These are phyloP conservation scores for Papilio glaucus DNA, from an alignment of 1,140 invertebrate genomes.

Conservation along the genomic window DNA sequence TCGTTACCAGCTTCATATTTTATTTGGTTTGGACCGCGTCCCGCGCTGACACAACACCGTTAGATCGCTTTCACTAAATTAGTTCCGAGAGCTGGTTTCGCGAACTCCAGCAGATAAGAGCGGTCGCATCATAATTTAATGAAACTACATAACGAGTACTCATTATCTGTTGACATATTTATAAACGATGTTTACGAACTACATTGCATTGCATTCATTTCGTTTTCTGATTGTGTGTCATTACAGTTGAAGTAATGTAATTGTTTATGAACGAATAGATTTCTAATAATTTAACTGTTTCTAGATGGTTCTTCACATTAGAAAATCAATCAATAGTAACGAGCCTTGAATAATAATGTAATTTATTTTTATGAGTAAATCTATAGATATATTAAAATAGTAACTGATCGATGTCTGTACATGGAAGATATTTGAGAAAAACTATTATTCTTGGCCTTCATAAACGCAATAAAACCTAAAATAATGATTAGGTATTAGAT, in stretches of 20 bases:
- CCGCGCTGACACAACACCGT: slow-evolving; percentile 9
- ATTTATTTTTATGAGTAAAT: too few species aligned
- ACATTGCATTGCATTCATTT: not conserved
- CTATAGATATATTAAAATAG: too few species aligned
- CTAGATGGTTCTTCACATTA: slow-evolving; percentile 10
- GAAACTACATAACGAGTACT: not conserved
- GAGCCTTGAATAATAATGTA: too few species aligned
- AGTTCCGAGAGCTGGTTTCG: slow-evolving; percentile 6
- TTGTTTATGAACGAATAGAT: not conserved
- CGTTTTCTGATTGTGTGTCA: not conserved
- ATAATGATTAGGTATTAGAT: too few species aligned
- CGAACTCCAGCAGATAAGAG: not conserved
- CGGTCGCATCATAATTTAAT: too few species aligned
- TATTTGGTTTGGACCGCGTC: slow-evolving; percentile 7
- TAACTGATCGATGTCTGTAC: too few species aligned
- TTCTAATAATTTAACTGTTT: not conserved
- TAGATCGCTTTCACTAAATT: slow-evolving; percentile 14
- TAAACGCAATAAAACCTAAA: too few species aligned
- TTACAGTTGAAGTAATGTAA: not conserved
- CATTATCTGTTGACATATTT: not conserved
- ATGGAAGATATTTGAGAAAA: too few species aligned
- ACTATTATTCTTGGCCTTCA: too few species aligned
- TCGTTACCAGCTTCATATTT: not conserved
- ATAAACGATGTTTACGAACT: not conserved
- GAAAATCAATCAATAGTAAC: not conserved